Evolutionary conservation across 2,797 vertebrate genomes (phyloP), one percentile per base, ranked within the genome.

Genomic region (Carduelis carduelis): DNA sequence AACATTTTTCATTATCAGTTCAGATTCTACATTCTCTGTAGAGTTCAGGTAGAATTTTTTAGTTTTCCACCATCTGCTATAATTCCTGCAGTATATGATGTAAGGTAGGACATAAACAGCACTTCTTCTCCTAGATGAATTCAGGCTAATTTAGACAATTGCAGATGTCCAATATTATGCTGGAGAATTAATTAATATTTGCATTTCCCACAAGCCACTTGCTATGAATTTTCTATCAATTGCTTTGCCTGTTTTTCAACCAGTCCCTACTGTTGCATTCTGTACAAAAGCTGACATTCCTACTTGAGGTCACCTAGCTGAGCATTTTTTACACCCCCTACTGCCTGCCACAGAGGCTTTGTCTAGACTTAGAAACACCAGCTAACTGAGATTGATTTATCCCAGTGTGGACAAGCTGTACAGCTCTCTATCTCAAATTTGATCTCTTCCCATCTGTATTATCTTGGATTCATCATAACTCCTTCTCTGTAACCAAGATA

Each of bases 381-480:
- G 19, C 12, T 86, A 91, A 66, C 52, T 83, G 61, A 89, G 61
- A 81, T 65, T 86, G 79, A 93, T 95, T 96, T 90, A 72, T 63
- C 30, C 47, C 18, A 83, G 46, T 77, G 60, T 87, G 83, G 77
- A 87, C 59, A 95, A 83, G 32, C 26, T 66, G 41, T 11, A 80
- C 15, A 64, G 44, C 63, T 80, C 35, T 81, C 47, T 28, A 14
- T 86, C 57, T 94, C 83, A 79, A 93, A 87, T 75, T 74, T 93
- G 30, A 74, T 79, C 53, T 84, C 52, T 86, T 92, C n/a, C 46
- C 52, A 56, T 64, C 47, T 76, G 8, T 69, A 41, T 92, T 94
- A 75, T 59, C 68, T 74, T 64, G 34, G 43, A 65, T n/a, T 63
- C 30, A 37, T 57, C 15, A 49, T 39, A 91, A 80, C 8, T 8